Evolutionary conservation across 2,113 vertebrate species (phyloP).

Genomic region (Bambusicola thoracicus): DNA sequence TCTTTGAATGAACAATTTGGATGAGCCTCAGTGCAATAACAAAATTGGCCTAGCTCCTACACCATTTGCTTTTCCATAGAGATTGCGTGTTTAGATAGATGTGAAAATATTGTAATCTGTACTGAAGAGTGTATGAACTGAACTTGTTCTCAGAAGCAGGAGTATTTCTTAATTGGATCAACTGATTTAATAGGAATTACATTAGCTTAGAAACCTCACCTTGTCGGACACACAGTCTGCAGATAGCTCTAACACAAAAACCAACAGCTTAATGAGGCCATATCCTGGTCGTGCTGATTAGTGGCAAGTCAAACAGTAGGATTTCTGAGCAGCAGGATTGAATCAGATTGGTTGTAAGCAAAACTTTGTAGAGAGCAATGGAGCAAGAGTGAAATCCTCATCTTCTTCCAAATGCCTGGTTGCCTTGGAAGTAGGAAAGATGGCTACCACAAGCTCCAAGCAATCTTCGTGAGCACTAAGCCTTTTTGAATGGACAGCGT

Average conservation of each 20-base stretch:
- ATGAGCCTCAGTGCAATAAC: background rate
- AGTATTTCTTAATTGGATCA: background rate
- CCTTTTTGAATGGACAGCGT: background rate
- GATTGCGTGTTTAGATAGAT: background rate
- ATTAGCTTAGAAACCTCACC: conserved; percentile 41
- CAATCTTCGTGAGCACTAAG: background rate
- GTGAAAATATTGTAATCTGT: background rate
- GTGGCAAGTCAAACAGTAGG: background rate
- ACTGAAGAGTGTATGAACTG: background rate
- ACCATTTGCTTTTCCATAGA: background rate
- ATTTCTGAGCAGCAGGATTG: background rate
- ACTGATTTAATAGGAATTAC: background rate
- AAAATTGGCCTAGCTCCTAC: background rate
- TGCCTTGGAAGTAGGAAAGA: background rate
- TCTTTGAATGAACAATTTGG: background rate
- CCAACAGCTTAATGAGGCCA: background rate
- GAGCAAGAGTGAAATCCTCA: background rate
- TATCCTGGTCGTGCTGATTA: background rate
- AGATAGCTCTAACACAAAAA: background rate
- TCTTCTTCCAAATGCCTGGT: background rate
- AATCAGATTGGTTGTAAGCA: background rate
- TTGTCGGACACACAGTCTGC: conserved; percentile 5
- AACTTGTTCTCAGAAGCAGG: background rate
- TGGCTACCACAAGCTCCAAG: background rate
- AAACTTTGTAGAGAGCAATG: background rate